Conservation (phyloP, 1,140 invertebrate species). For the Xylocopa sonorina region DNA sequence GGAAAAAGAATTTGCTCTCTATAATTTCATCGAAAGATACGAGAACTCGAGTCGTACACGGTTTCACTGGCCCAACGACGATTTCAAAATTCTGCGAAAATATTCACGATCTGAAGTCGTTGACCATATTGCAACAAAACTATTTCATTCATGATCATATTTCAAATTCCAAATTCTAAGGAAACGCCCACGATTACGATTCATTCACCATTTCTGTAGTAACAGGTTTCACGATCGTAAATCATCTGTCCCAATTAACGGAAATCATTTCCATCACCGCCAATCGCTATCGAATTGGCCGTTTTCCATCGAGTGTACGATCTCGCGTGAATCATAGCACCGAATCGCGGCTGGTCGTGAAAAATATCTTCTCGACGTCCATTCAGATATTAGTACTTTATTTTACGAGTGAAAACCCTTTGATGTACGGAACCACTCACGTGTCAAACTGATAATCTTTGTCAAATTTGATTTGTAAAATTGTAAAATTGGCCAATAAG, state of each 20-base stretch:
- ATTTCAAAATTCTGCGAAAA: background rate
- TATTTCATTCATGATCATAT: constrained; percentile 25
- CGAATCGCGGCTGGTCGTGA: background rate
- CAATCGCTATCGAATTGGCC: constrained; percentile 33
- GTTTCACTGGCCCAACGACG: too few species aligned
- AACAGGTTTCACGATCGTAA: background rate
- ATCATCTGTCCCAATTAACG: constrained; percentile 31
- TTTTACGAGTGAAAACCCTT: too few species aligned
- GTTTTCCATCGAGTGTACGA: background rate
- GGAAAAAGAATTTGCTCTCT: too few species aligned
- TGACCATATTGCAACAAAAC: background rate
- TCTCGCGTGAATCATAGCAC: background rate
- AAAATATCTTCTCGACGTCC: background rate
- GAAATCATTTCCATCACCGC: background rate
- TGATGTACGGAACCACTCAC: too few species aligned
- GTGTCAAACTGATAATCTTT: too few species aligned
- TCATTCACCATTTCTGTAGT: constrained; percentile 5
- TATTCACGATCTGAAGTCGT: background rate
- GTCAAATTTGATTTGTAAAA: too few species aligned
- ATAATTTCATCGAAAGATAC: too few species aligned
- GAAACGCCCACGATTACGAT: background rate
- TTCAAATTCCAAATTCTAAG: background rate
- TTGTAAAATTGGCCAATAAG: too few species aligned
- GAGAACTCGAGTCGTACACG: too few species aligned
- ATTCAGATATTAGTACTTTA: too few species aligned